Evolutionary conservation across 2,888 invertebrate genomes (phyloP).

Genomic region (Leistus spinibarbis): DNA sequence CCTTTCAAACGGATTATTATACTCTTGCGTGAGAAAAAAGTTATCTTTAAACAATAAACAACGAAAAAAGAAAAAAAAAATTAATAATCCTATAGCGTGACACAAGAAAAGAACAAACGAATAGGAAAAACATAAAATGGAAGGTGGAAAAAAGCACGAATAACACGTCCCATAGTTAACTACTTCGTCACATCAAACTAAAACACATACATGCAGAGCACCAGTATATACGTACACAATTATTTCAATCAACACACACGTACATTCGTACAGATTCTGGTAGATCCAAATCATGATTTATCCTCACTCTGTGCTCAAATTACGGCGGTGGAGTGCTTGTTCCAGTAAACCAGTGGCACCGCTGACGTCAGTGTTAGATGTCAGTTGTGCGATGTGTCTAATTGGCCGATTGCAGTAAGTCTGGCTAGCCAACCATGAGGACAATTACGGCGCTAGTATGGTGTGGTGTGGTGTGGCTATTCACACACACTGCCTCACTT

Average conservation of each 20-base stretch:
- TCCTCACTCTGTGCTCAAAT: conserved; percentile 14
- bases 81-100: conserved; percentile 15
- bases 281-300: conserved; percentile 25
- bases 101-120: not conserved
- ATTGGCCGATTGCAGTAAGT: conserved; percentile 41
- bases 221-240: not conserved
- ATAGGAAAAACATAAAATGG: not conserved
- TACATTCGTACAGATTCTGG: not conserved
- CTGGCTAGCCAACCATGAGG: conserved; percentile 43
- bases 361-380: not conserved
- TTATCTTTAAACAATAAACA: not conserved
- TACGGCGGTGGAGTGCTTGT: conserved; percentile 3
- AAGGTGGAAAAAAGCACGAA: conserved; percentile 5
- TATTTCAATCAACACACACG: not conserved
- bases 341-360: conserved; percentile 17
- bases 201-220: not conserved
- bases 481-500: conserved; percentile 43
- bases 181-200: not conserved
- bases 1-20: not conserved
- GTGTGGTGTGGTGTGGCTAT: no score
- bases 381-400: conserved; percentile 8
- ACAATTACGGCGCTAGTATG: conserved; percentile 42
- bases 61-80: no score
- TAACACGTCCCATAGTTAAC: conserved; percentile 2
- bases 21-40: not conserved